Conservation (phyloP, 2,888 invertebrate species). For the Lycia hirtaria region DNA sequence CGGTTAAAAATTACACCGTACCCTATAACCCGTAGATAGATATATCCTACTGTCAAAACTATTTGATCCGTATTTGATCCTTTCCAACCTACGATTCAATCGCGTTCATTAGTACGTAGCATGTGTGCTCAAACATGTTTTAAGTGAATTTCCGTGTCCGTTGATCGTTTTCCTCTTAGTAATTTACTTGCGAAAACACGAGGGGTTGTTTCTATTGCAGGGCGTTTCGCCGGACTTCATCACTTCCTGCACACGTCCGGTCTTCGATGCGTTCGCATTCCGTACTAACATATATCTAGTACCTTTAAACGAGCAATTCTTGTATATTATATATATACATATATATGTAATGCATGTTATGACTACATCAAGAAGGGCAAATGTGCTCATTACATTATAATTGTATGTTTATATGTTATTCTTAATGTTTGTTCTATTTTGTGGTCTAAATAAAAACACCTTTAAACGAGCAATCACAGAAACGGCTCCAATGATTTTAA, state of each 20-base stretch:
- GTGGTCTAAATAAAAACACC: no score
- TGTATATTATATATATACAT: neutral
- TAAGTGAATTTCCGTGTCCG: conserved; percentile 64
- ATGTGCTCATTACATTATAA: no score
- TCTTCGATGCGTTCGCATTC: conserved; percentile 25
- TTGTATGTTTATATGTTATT: no score
- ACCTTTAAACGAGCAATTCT: neutral
- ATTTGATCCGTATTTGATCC: no score
- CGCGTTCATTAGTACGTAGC: neutral
- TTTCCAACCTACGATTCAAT: neutral
- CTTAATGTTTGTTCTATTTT: no score
- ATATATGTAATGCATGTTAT: no score
- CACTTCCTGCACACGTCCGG: conserved; percentile 66
- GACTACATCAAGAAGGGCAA: no score
- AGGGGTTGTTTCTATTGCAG: conserved; percentile 69
- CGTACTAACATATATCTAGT: conserved; percentile 6
- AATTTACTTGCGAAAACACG: conserved; percentile 56
- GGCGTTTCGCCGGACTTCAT: conserved; percentile 67
- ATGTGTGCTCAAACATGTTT: conserved; percentile 31
- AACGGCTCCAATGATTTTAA: no score
- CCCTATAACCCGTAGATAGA: no score
- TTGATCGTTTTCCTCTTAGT: conserved; percentile 66
- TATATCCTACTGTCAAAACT: no score
- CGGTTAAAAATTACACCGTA: no score
- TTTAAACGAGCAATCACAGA: no score